phyloP scores from a whole-genome alignment of 2,888 invertebrate genomes.

The Gibbula magus region DNA sequence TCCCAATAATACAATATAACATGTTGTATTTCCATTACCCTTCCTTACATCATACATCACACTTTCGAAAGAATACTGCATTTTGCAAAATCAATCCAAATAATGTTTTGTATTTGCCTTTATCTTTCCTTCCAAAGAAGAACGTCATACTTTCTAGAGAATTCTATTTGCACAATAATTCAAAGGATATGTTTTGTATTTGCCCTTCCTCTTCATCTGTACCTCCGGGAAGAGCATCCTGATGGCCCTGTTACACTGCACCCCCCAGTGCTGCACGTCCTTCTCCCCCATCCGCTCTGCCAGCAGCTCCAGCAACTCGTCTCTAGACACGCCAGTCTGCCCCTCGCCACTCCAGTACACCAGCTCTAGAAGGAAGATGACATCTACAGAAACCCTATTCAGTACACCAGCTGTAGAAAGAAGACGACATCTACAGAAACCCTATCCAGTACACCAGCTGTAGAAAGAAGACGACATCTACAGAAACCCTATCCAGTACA shows the following conservation, averaged over 20 bases:
- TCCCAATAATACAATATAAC: too few relatives aligned
- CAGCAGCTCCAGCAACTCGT: constrained; percentile 57
- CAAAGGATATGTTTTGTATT: constrained; percentile 69
- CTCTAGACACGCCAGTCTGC: constrained; percentile 58
- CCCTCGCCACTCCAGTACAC: constrained; percentile 62
- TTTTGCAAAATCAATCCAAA: too few relatives aligned
- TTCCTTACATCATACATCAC: too few relatives aligned
- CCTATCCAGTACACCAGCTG: neutral
- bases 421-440: neutral
- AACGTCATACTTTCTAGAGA: too few relatives aligned
- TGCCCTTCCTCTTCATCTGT: constrained; percentile 65
- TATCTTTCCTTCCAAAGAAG: too few relatives aligned
- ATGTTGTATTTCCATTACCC: too few relatives aligned
- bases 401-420: neutral
- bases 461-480: neutral
- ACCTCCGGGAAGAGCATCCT: constrained; percentile 60
- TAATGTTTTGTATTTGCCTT: too few relatives aligned
- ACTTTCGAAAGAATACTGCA: too few relatives aligned
- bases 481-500: neutral
- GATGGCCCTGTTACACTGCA: constrained; percentile 67
- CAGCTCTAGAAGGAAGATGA: neutral
- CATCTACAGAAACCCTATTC: neutral
- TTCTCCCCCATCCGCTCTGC: constrained; percentile 49
- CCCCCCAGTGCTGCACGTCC: constrained; percentile 60
- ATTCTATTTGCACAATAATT: too few relatives aligned